Base-by-base conservation (phyloP, 2,888 invertebrate species). In the Cheilosia variabilis region DNA sequence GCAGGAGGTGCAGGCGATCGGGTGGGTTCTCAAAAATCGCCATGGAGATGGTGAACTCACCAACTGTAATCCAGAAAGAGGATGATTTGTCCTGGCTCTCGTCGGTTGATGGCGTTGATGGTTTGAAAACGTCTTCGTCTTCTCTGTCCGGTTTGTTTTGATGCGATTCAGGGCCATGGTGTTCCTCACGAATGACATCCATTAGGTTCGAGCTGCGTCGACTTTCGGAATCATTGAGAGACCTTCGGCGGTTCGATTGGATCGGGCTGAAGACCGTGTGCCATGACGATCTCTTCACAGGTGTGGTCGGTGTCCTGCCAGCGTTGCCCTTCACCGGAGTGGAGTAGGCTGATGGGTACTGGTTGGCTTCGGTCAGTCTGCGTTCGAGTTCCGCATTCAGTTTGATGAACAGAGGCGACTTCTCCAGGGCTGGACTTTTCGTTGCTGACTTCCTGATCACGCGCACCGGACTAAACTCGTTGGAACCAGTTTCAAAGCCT, bases 401-500 rank as follows among this genome's bases (percentile, higher is more conserved):
- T 15, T 84, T 84, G 41, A 84, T 73, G 45, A 73, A 73, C 0
- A 84, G 79, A 1, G 83, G 83, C 4, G 79, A 79, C 24, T 69
- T 79, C 17, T 79, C 75, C 1, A 65, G 17, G 1, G n/a, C 34
- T 0, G 73, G 43, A 7, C 24, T 57, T 13, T 19, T 22, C 22
- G 60, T 62, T 24, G 24, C 17, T 34, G 72, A 10, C 27, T 34
- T 79, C 6, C 60, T n/a, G 0, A 15, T 10, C 6, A 87, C 65
- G 10, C 89, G 88, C 22, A 88, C n/a, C 0, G 91, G 90, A 80
- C 90, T 91, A 3, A 87, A 83, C 22, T 89, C 89, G 17, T 90
- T 90, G 4, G 91, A 90, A 31, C 89, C 90, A 0, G 92, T 91
- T 79, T 91, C 91, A 27, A 91, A 91, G n/a, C 91, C 91, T 75